Evolutionary conservation across 2,888 invertebrate species (phyloP), one percentile per base, ranked within the genome.

Genomic region (Automeris io): DNA sequence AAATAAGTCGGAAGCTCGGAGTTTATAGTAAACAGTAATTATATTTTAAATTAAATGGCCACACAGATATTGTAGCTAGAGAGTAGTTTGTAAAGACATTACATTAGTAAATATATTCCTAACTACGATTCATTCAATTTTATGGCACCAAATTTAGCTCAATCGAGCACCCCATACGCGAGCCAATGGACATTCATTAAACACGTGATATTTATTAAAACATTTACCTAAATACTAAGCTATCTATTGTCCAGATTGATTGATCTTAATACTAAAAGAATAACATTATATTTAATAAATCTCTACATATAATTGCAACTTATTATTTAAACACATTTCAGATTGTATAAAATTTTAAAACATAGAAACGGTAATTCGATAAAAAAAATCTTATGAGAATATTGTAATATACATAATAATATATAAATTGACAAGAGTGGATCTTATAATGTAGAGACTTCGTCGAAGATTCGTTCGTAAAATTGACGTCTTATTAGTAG

Each of bases 131-230:
- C 62, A 52, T 64, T 64, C 31, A 26, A 36, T 54, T 54, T 60
- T 74, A 75, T 75, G 76, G 75, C 75, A 75, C 75, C 72, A 69
- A 61, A 60, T 51, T 45, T 49, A 51, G 57, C 63, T 54, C 51
- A 36, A 39, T 6, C 29, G 54, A 56, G 57, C 51, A 48, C 52
- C 50, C 38, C 43, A 43, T 50, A 46, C 43, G 37, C 33, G 26
- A 45, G 47, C 46, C 39, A 46, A 46, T 40, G 41, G 33, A 42
- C 25, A 34, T 21, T 34, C 13, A 37, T 36, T 42, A 40, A 43
- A 38, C 42, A 39, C 46, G 42, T 43, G 46, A 40, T 48, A 37
- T 49, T 43, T 37, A 46, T 42, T 48, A 40, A 45, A 51, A 49
- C 48, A 51, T 48, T 54, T 54, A 51, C 43, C 52, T 57, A 55